A percentile compares a stretch with the other conserved stretches of the same genome.
These are phyloP conservation scores for Brachystomella parvula DNA, from an alignment of 1,140 invertebrate genomes.

Conservation along the genomic window DNA sequence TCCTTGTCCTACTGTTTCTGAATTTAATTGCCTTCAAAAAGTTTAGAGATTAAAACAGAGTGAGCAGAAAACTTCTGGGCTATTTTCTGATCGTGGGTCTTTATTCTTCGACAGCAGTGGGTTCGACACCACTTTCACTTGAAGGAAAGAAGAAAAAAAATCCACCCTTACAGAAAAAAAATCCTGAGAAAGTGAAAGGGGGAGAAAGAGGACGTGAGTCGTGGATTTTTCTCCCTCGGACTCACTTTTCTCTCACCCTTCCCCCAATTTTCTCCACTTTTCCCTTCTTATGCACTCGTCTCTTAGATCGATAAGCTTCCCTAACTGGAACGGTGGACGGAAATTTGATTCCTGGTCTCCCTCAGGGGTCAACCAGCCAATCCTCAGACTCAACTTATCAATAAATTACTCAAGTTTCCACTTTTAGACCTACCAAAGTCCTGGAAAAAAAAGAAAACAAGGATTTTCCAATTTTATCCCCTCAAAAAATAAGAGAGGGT, in stretches of 20 bases:
- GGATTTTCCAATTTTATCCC: not conserved
- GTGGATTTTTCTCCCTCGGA: not conserved
- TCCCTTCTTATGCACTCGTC: not conserved
- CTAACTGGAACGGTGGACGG: not conserved
- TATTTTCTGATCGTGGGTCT: no score
- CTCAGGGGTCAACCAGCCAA: not conserved
- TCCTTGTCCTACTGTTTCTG: no score
- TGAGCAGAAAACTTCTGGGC: no score
- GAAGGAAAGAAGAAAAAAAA: no score
- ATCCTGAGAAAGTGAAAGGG: not conserved
- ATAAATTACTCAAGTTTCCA: conserved; percentile 10
- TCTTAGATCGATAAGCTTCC: not conserved
- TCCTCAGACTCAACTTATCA: conserved; percentile 1
- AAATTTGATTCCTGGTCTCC: not conserved
- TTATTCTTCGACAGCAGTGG: no score
- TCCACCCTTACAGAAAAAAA: no score
- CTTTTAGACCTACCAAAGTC: not conserved
- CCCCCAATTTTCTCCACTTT: not conserved
- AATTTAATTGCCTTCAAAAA: no score
- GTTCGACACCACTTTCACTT: no score
- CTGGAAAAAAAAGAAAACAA: not conserved
- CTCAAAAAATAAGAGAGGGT: not conserved
- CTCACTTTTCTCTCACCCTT: not conserved
- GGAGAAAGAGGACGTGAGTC: no score
- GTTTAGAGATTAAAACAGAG: no score